Evolutionary conservation across 2,113 vertebrate genomes (phyloP).

Genomic region (Megaceryle maxima): DNA sequence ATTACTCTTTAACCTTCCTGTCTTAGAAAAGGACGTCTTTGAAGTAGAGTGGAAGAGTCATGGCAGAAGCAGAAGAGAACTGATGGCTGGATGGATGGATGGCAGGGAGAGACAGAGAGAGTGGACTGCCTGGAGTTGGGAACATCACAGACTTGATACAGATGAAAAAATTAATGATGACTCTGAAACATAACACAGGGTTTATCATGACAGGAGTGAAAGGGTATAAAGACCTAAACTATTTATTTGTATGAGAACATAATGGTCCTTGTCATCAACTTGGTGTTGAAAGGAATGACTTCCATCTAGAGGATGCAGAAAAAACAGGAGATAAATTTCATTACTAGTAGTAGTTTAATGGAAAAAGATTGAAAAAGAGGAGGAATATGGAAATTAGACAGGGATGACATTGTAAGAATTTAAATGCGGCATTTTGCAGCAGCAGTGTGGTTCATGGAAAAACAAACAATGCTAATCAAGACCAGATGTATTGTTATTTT

Average conservation of each 20-base stretch:
- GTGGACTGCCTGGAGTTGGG: not conserved
- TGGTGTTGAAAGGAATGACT: slow-evolving; percentile 26
- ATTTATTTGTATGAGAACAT: slow-evolving; percentile 30
- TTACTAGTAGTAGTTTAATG: slow-evolving; percentile 24
- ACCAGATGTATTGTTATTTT: slow-evolving; percentile 25
- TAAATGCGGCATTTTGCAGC: not conserved
- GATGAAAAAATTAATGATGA: slow-evolving; percentile 15
- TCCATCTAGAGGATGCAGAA: not conserved
- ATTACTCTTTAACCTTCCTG: not conserved
- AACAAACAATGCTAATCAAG: not conserved
- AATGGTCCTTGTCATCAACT: not conserved
- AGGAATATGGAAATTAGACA: slow-evolving; percentile 26
- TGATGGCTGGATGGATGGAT: not conserved
- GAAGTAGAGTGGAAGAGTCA: not conserved
- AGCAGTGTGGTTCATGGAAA: not conserved
- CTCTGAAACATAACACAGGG: not conserved
- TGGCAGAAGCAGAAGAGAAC: not conserved
- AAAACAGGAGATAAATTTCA: slow-evolving; percentile 22
- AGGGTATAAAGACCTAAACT: slow-evolving; percentile 8
- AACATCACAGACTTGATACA: not conserved
- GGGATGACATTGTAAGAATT: not conserved
- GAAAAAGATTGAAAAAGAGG: slow-evolving; percentile 2
- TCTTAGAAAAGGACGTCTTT: not conserved
- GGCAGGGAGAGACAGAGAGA: not conserved
- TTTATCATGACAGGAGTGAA: slow-evolving; percentile 25